These are phyloP conservation scores for Hippocampus kuda DNA, from an alignment of 2,797 vertebrate genomes.

Conservation along the genomic window DNA sequence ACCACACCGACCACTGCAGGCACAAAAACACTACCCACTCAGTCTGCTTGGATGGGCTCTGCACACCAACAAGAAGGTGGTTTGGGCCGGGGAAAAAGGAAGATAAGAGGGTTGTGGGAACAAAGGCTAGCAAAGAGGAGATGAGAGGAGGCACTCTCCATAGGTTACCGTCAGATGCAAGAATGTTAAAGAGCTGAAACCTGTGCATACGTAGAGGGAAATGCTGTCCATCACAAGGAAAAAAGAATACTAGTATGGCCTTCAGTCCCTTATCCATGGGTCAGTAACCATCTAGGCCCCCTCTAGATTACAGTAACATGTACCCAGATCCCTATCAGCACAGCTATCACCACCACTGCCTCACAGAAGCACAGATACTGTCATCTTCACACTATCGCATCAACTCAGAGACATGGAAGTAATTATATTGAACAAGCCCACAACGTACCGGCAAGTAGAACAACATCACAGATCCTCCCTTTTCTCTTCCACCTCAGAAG, in stretches of 20 bases:
- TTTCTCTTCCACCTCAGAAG: slow-evolving; percentile 3
- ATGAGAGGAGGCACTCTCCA: not conserved
- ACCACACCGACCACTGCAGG: slow-evolving; percentile 53
- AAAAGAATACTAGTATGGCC: slow-evolving; percentile 38
- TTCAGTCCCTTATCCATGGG: slow-evolving; percentile 50
- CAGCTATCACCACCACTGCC: slow-evolving; percentile 58
- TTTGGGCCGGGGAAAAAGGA: slow-evolving; percentile 14
- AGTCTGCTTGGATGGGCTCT: slow-evolving; percentile 48
- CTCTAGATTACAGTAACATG: slow-evolving; percentile 61
- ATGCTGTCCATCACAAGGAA: slow-evolving; percentile 33
- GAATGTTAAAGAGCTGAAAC: slow-evolving; percentile 35
- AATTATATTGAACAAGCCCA: slow-evolving; percentile 69
- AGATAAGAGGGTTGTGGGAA: slow-evolving; percentile 9
- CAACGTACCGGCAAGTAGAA: slow-evolving; percentile 61
- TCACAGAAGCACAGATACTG: slow-evolving; percentile 53
- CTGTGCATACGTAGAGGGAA: slow-evolving; percentile 28
- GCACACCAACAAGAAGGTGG: slow-evolving; percentile 21
- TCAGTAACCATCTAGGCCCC: slow-evolving; percentile 65
- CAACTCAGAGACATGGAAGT: slow-evolving; percentile 63
- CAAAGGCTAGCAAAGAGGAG: not conserved
- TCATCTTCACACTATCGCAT: slow-evolving; percentile 61
- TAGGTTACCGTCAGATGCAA: slow-evolving; percentile 17
- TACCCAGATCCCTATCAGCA: slow-evolving; percentile 75
- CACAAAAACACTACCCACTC: slow-evolving; percentile 45
- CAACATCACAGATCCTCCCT: slow-evolving; percentile 50